Base-by-base conservation (phyloP, 2,888 invertebrate species). In the Epinotia ramella region DNA sequence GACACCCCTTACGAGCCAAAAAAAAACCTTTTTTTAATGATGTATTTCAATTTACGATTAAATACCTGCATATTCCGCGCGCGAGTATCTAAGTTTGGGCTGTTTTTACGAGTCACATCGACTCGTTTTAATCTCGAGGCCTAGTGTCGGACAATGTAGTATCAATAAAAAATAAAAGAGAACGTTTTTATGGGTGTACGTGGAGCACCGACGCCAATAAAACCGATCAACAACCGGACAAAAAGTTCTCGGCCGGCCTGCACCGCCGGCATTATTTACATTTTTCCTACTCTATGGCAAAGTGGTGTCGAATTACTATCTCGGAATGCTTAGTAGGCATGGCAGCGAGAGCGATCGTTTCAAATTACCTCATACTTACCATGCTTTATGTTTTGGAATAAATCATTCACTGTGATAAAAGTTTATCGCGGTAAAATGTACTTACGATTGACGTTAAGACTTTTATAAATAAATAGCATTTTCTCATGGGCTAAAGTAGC, bases 271-370 rank as follows among this genome's bases (percentile, higher is more conserved):
- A 88, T 91, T 90, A 90, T 89, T 92, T 88, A 88, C 85, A 85
- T 89, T 91, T 91, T 90, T 90, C 82, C 84, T 84, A 84, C 86
- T 86, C 85, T 84, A 80, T 81, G 81, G 81, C 84, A 83, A 86
- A 88, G 88, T 88, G 87, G 92, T 91, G 89, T 94, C 91, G 86
- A 90, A 91, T 94, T 94, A 92, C 93, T 87, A 88, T 89, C 87
- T 89, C 83, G 91, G 92, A 93, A 93, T 93, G 91, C 88, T 85
- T 87, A 86, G 87, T 89, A 85, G 84, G 81, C 82, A 81, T 79
- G 82, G 80, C 79, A 72, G 74, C 78, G 79, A 83, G 85, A 86
- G 81, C 81, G 81, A 84, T 86, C 81, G 79, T 81, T 80, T 85
- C 84, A 78, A 82, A 82, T 86, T 81, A 66, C 68, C 68, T 73